These are phyloP conservation scores for Heliornis fulica DNA, from an alignment of 2,113 vertebrate genomes.

Conservation along the genomic window DNA sequence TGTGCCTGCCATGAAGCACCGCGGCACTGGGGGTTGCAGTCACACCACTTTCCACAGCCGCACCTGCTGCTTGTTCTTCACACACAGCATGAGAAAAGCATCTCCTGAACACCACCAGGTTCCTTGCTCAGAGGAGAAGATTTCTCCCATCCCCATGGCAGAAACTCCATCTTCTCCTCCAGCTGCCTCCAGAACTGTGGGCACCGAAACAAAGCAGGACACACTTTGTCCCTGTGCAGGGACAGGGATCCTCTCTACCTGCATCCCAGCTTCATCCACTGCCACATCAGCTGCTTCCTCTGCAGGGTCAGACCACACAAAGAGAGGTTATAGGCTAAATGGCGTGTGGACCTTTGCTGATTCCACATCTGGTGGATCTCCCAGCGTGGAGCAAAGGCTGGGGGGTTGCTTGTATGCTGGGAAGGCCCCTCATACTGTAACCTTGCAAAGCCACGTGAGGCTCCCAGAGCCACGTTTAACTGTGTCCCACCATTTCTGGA, in stretches of 20 bases:
- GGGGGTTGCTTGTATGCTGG: no score
- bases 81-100: accelerated
- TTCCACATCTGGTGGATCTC: no score
- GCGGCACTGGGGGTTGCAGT: background rate
- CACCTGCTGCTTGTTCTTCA: no score
- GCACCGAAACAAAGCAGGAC: background rate
- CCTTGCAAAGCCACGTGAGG: no score
- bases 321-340: background rate
- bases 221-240: accelerated
- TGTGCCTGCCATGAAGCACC: background rate
- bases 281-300: background rate
- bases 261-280: background rate
- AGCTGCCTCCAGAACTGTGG: background rate
- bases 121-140: background rate
- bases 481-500: no score
- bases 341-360: no score
- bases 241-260: background rate
- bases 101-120: accelerated
- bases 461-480: no score
- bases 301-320: background rate
- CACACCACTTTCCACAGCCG: background rate
- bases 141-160: background rate
- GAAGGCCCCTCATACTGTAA: no score
- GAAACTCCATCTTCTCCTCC: background rate
- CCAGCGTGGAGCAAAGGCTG: no score